phyloP scores from a whole-genome alignment of 30 jellyfish, hydroid and myxozoan genomes.

The Turritopsis rubra region DNA sequence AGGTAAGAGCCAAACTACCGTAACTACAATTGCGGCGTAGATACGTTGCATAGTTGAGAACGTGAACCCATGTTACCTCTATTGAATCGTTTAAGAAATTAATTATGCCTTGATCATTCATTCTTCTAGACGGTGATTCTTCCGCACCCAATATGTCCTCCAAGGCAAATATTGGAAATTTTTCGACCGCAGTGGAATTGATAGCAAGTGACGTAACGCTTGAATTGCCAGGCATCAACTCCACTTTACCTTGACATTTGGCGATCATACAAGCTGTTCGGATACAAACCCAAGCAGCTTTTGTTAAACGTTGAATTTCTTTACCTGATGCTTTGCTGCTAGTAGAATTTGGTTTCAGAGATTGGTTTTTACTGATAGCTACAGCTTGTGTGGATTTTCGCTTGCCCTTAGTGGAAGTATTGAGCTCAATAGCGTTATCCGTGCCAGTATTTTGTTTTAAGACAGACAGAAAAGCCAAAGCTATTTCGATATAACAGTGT shows the following conservation, averaged over 20 bases:
- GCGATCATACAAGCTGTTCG: conserved; percentile 80
- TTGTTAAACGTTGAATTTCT: conserved; percentile 45
- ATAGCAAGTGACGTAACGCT: conserved; percentile 30
- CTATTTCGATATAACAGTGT: conserved; percentile 49
- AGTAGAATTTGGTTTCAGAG: background rate
- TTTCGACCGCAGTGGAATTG: conserved; percentile 15
- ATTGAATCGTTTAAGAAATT: conserved; percentile 5
- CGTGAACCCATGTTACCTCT: conserved; percentile 60
- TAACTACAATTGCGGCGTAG: conserved; percentile 42
- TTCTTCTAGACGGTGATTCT: background rate
- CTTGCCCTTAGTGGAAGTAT: background rate
- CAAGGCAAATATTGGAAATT: conserved; percentile 4
- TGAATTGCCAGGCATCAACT: conserved; percentile 39
- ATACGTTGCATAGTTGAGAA: conserved; percentile 40
- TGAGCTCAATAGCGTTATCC: conserved; percentile 17
- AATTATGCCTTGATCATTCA: conserved; percentile 7
- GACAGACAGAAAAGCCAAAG: conserved; percentile 32
- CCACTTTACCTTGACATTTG: conserved; percentile 59
- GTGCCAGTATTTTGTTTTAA: conserved; percentile 11
- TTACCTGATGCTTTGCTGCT: background rate
- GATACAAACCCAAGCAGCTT: conserved; percentile 69
- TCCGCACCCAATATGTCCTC: conserved; percentile 2
- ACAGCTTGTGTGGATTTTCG: background rate
- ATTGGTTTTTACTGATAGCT: background rate
- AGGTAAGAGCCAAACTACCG: conserved; percentile 46